Conservation (phyloP, 2,113 vertebrate genomes). For the Colinus virginianus region DNA sequence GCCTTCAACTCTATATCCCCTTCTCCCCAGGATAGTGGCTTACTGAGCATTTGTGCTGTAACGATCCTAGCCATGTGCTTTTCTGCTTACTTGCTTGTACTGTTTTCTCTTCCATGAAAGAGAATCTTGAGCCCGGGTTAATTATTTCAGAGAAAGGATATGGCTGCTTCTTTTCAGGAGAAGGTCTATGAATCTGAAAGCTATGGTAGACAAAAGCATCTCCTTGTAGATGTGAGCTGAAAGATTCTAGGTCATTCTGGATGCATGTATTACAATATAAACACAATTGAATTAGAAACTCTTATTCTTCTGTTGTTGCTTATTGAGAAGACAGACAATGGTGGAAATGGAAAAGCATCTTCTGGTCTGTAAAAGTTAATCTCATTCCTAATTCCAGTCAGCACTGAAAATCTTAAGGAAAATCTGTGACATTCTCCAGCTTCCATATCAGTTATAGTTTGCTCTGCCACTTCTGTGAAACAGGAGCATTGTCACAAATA, state of each 20-base stretch:
- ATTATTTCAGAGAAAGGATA: background rate
- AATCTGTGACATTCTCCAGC: background rate
- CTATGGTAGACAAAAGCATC: background rate
- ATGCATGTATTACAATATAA: background rate
- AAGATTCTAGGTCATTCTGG: background rate
- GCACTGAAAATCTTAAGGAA: background rate
- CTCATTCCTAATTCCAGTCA: background rate
- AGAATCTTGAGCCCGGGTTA: background rate
- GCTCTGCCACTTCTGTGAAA: background rate
- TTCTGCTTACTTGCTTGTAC: background rate
- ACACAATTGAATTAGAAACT: background rate
- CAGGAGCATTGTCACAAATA: fast-evolving
- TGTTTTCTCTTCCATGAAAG: background rate
- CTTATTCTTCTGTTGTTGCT: background rate
- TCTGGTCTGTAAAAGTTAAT: background rate
- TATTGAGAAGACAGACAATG: background rate
- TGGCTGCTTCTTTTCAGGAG: background rate
- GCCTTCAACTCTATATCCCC: background rate
- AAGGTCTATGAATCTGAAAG: background rate
- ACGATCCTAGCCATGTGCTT: background rate
- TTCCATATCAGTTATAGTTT: background rate
- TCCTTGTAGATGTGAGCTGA: background rate
- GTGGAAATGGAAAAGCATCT: background rate
- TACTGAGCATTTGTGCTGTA: background rate
- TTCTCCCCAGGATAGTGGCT: background rate